phyloP scores from a whole-genome alignment of 2,797 vertebrate species.

The Helicolenus hilgendorfi region DNA sequence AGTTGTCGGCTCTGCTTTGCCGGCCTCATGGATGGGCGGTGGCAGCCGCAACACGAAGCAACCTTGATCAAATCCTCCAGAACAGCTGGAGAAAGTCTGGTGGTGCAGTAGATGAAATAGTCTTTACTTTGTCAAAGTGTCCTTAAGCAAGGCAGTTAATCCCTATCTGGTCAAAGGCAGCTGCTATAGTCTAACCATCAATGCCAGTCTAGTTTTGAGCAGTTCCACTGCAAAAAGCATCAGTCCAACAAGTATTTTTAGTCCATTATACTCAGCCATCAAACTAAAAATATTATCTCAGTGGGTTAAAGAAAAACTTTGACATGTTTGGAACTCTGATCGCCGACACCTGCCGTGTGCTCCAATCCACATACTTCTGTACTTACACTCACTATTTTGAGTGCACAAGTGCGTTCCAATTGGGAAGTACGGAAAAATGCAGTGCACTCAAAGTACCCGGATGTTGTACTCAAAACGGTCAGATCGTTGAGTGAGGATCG shows the following conservation, averaged over 20 bases:
- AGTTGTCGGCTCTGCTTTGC: constrained; percentile 9
- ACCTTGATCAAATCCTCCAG: not conserved
- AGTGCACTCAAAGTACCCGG: too few relatives aligned
- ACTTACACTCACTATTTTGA: too few relatives aligned
- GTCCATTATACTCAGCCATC: not conserved
- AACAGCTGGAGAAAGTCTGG: not conserved
- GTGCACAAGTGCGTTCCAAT: too few relatives aligned
- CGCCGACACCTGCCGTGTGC: too few relatives aligned
- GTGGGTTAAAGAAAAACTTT: not conserved
- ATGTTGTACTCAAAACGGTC: too few relatives aligned
- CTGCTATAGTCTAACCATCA: not conserved
- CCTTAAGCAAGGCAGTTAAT: not conserved
- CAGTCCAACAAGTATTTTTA: not conserved
- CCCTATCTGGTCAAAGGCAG: not conserved
- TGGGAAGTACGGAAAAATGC: too few relatives aligned
- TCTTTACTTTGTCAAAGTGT: not conserved
- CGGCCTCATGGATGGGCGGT: not conserved
- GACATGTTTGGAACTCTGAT: not conserved
- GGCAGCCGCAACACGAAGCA: not conserved
- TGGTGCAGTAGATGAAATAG: not conserved
- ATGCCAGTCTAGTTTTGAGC: not conserved
- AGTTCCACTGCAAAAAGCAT: not conserved
- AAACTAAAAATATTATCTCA: not conserved
- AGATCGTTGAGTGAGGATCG: too few relatives aligned
- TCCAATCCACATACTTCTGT: too few relatives aligned